A percentile compares a stretch with the other conserved stretches of the same genome.
Evolutionary conservation across 2,888 invertebrate species (phyloP).

Genomic region (Cremastobaeus sp.): DNA sequence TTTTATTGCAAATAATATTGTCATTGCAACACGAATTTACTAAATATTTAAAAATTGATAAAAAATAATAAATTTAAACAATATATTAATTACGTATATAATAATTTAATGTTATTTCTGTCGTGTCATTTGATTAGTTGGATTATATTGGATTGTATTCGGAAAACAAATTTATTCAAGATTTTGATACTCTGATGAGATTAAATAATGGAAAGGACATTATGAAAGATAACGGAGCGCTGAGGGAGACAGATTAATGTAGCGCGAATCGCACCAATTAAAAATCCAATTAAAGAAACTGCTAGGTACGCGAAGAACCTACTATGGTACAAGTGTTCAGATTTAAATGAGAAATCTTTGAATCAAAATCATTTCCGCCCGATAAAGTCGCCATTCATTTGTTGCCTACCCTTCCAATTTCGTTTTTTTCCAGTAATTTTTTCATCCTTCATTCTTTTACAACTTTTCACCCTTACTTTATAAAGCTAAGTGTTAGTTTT

Average conservation of each 20-base stretch:
- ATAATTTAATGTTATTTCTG: too few relatives aligned
- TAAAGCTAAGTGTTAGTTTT: conserved; percentile 73
- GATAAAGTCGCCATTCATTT: conserved; percentile 76
- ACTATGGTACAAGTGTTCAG: conserved; percentile 64
- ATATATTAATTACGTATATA: too few relatives aligned
- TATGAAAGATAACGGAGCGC: conserved; percentile 28
- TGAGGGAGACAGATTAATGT: conserved; percentile 38
- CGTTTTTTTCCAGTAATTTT: conserved; percentile 59
- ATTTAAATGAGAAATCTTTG: conserved; percentile 72
- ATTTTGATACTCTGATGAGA: too few relatives aligned
- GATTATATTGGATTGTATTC: too few relatives aligned
- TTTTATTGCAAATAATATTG: too few relatives aligned
- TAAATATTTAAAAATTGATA: too few relatives aligned
- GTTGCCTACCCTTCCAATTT: conserved; percentile 71
- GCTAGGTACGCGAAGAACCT: conserved; percentile 57
- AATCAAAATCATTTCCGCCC: conserved; percentile 76
- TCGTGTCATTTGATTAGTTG: too few relatives aligned
- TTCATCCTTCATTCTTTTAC: conserved; percentile 57
- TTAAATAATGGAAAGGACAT: conserved; percentile 9
- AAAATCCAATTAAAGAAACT: conserved; percentile 77
- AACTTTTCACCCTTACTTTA: conserved; percentile 64
- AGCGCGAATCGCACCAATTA: conserved; percentile 68
- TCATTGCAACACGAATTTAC: too few relatives aligned
- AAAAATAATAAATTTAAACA: too few relatives aligned
- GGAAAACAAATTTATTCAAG: too few relatives aligned